phyloP scores from a whole-genome alignment of 2,888 invertebrate genomes.

The Stramonita haemastoma region DNA sequence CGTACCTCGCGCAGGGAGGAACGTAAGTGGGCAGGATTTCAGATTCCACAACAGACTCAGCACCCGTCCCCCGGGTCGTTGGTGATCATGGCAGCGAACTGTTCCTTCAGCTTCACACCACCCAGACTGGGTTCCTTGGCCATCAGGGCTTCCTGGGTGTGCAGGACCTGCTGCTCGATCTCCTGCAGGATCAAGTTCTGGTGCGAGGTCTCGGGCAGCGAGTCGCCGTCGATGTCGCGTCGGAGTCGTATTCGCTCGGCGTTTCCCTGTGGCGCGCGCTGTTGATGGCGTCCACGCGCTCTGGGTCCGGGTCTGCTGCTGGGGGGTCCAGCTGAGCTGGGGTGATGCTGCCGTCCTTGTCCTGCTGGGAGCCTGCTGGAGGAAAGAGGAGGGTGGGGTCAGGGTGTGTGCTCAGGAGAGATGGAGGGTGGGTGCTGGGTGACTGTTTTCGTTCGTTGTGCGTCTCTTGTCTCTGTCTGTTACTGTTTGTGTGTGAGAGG shows the following conservation, averaged over 20 bases:
- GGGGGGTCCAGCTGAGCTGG: background rate
- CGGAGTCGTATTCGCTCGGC: conserved; percentile 38
- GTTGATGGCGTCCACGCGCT: background rate
- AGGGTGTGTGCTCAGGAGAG: too few species aligned
- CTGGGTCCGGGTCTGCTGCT: too few species aligned
- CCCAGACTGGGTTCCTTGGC: background rate
- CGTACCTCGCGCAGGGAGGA: conserved; percentile 10
- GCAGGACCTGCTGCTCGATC: conserved; percentile 27
- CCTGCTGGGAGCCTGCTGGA: background rate
- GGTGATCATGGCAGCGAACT: background rate
- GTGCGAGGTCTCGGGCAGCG: conserved; percentile 25
- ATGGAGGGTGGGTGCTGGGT: too few species aligned
- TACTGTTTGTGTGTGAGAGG: too few species aligned
- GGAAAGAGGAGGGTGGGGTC: too few species aligned
- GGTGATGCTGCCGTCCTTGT: background rate
- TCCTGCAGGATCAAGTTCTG: conserved; percentile 29
- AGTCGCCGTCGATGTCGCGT: background rate
- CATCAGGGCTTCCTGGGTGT: background rate
- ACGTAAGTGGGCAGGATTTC: conserved; percentile 29
- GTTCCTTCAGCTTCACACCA: background rate
- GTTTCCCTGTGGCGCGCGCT: background rate
- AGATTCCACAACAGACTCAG: conserved; percentile 23
- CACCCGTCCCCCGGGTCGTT: background rate
- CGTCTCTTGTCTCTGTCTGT: too few species aligned
- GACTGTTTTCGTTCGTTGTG: too few species aligned